Conservation (phyloP, 2,113 vertebrate genomes). For the Daubentonia madagascariensis region DNA sequence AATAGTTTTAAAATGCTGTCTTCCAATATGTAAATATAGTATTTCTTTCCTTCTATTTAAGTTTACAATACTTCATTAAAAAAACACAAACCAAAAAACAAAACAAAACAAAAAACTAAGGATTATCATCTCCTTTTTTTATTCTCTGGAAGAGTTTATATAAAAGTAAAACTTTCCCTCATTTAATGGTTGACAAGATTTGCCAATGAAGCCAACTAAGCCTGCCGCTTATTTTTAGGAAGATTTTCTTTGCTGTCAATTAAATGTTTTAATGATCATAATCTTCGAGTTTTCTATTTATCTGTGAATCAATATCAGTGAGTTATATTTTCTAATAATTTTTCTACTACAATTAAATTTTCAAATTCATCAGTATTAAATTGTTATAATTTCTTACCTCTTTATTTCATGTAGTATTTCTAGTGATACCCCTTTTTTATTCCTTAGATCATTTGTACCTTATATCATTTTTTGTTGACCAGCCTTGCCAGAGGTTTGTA, state of each 20-base stretch:
- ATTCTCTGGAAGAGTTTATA: neutral
- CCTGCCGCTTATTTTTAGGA: neutral
- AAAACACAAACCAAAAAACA: neutral
- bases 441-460: neutral
- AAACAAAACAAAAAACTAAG: neutral
- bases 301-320: neutral
- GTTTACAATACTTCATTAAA: neutral
- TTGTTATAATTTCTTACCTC: neutral
- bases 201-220: neutral
- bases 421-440: neutral
- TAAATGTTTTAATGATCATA: neutral
- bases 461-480: neutral
- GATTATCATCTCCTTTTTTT: neutral
- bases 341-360: constrained; percentile 34
- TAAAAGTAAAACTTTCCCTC: neutral
- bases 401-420: neutral
- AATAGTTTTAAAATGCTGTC: neutral
- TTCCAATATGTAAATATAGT: neutral
- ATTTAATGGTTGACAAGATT: neutral
- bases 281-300: neutral
- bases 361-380: neutral
- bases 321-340: neutral
- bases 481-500: neutral
- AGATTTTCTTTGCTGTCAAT: neutral
- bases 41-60: neutral